phyloP scores from a whole-genome alignment of 2,888 invertebrate genomes.

The Cylindroiulus punctatus region DNA sequence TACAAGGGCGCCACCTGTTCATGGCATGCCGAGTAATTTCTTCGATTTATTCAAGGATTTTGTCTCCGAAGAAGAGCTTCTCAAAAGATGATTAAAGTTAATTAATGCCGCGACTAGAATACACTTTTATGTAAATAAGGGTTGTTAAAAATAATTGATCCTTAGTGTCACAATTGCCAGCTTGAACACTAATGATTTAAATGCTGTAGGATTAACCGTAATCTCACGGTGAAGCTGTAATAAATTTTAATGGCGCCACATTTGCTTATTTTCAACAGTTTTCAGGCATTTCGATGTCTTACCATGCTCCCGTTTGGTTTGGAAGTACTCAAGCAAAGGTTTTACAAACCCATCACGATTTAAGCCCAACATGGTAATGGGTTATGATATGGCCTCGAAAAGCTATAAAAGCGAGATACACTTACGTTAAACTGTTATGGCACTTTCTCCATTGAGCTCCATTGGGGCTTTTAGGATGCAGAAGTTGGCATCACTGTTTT shows the following conservation, averaged over 20 bases:
- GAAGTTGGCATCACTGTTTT: no score
- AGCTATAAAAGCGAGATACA: conserved; percentile 1
- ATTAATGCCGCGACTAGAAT: conserved; percentile 21
- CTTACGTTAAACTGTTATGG: no score
- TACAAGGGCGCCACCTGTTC: neutral
- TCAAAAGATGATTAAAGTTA: conserved; percentile 14
- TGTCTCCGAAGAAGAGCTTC: conserved; percentile 1
- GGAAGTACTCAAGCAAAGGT: neutral
- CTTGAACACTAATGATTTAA: conserved; percentile 21
- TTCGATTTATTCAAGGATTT: neutral
- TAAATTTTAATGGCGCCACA: neutral
- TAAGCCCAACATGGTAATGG: neutral
- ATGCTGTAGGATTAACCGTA: conserved; percentile 5
- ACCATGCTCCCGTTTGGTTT: neutral
- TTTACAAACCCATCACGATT: conserved; percentile 8
- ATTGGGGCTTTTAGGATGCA: no score
- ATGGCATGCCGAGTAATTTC: no score
- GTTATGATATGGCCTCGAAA: conserved; percentile 2
- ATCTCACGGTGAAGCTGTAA: neutral
- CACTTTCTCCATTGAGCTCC: neutral
- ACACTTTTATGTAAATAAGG: conserved; percentile 38
- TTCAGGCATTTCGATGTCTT: neutral
- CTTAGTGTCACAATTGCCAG: neutral
- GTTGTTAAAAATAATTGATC: conserved; percentile 26
- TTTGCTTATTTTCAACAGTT: neutral